Conservation (phyloP, 1,140 invertebrate genomes). For the Plectrocnemia conspersa region DNA sequence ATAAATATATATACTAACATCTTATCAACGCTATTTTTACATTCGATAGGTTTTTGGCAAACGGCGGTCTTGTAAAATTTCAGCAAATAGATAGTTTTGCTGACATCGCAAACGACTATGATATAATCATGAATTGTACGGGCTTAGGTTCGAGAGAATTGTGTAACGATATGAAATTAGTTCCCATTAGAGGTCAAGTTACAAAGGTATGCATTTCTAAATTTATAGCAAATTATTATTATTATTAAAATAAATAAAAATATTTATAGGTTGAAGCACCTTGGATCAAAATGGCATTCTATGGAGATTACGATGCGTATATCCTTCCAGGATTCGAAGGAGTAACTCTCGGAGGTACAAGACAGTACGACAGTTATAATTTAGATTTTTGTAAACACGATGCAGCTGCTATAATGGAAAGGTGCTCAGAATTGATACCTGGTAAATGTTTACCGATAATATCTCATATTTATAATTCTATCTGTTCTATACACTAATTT, state of each 20-base stretch:
- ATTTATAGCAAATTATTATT: not conserved
- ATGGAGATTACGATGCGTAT: slow-evolving; percentile 78
- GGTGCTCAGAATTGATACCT: slow-evolving; percentile 69
- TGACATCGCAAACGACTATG: slow-evolving; percentile 59
- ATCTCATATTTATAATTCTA: slow-evolving; percentile 2
- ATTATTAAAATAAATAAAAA: no score
- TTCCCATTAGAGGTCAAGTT: slow-evolving; percentile 86
- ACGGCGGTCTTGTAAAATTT: slow-evolving; percentile 55
- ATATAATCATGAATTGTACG: slow-evolving; percentile 84
- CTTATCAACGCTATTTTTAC: no score
- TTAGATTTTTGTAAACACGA: slow-evolving; percentile 65
- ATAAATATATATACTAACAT: no score
- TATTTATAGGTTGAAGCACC: slow-evolving; percentile 76
- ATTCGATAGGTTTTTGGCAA: slow-evolving; percentile 51
- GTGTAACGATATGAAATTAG: slow-evolving; percentile 68
- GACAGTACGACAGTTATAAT: slow-evolving; percentile 76
- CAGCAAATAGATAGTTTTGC: slow-evolving; percentile 57
- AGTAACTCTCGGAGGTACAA: slow-evolving; percentile 75
- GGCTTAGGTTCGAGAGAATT: slow-evolving; percentile 77
- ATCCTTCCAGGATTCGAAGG: slow-evolving; percentile 72
- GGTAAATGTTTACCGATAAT: slow-evolving; percentile 35
- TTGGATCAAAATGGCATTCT: slow-evolving; percentile 85
- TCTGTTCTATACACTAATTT: not conserved
- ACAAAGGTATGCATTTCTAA: slow-evolving; percentile 57
- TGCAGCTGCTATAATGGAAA: slow-evolving; percentile 65